Evolutionary conservation across 1,140 invertebrate genomes (phyloP), one percentile per base, ranked within the genome.

Genomic region (Scaptomyza graminum): DNA sequence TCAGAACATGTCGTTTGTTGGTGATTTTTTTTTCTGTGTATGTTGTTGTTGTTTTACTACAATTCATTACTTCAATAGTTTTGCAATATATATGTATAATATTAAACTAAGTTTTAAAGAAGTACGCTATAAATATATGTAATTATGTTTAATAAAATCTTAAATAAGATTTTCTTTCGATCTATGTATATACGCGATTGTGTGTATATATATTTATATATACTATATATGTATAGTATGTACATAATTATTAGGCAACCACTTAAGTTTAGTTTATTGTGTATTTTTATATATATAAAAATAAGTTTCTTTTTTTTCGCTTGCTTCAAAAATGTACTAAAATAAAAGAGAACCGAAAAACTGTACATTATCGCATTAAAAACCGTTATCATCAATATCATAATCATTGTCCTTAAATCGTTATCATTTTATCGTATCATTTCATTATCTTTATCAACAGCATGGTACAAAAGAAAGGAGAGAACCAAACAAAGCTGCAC

Each of bases 231-330:
- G 39, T 79, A 71, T 65, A 74, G 60, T 85, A 85, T 85, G 61
- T 85, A 85, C 82, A 85, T 87, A 87, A 81, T 87, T 87, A 85
- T 71, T 87, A 84, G 81, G 81, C 81, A 84, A 84, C 81, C 81
- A 85, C 81, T 84, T 87, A 84, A 78, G 82, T 70, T 68, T 81
- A 87, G 63, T 75, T 71, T 44, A 62, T 66, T 64, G 39, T 63
- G 41, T 69, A 34, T 51, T 63, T 16, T 63, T 22, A 16, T 57
- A 65, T 57, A 37, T 82, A 80, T 74, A 85, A 77, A 85, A 85
- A 85, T 75, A 81, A 75, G 71, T 87, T 75, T 66, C 71, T 15
- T 62, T 78, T 72, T 74, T 28, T 85, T 61, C 44, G 67, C 44
- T 77, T 78, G 82, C 77, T 63, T 74, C 49, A 74, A 66, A 61